Evolutionary conservation across 2,797 vertebrate genomes (phyloP).

Genomic region (Molossus alvarezi): DNA sequence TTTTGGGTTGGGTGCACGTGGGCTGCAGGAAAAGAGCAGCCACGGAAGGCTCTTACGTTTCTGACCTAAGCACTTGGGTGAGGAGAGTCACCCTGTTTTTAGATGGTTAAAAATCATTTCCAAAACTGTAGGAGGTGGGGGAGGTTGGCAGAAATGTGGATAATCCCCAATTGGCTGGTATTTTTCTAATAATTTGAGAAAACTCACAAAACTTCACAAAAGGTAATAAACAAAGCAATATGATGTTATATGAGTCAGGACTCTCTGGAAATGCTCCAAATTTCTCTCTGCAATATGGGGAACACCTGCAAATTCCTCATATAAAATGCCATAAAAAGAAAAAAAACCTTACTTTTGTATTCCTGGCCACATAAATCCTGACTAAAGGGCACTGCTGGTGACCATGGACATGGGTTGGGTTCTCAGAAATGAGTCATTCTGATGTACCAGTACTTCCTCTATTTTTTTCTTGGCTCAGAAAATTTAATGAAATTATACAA

Average conservation of each 20-base stretch:
- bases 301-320: conserved; percentile 69
- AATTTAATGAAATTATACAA: conserved; percentile 87
- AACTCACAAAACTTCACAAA: conserved; percentile 68
- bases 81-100: not conserved
- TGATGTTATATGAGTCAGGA: conserved; percentile 64
- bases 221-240: conserved; percentile 60
- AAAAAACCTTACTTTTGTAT: not conserved
- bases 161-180: not conserved
- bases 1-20: not conserved
- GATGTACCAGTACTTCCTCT: conserved; percentile 57
- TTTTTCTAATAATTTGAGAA: conserved; percentile 34
- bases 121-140: not conserved
- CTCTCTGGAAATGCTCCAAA: conserved; percentile 54
- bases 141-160: not conserved
- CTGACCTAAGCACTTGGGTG: not conserved
- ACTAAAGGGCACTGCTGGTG: conserved; percentile 1
- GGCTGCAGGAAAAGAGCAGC: not conserved
- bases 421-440: conserved; percentile 23
- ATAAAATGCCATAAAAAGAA: conserved; percentile 24
- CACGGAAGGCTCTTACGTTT: not conserved
- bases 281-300: conserved; percentile 43
- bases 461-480: conserved; percentile 78
- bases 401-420: not conserved
- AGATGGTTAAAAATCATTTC: not conserved
- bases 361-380: not conserved